Base-by-base conservation (phyloP, 2,888 invertebrate species). In the Lasioglossum villosulum region DNA sequence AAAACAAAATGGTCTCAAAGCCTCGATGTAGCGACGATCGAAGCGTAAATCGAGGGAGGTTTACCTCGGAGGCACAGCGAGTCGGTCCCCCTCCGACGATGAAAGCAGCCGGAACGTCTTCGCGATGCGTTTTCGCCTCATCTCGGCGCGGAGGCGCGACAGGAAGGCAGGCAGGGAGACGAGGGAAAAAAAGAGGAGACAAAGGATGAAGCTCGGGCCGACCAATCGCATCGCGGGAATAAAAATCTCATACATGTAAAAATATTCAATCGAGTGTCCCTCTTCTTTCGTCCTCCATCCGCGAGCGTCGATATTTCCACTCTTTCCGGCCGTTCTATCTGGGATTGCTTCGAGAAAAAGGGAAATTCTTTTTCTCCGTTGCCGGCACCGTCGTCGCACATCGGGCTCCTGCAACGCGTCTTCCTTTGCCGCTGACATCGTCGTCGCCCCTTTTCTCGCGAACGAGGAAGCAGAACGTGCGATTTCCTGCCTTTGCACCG, bases 161-260 rank as follows among this genome's bases (percentile, higher is more conserved):
- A 75, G 42, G 39, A 52, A 23, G 30, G 56, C 23, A 19, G 63
- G 75, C 5, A 10, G 63, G 12, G 66, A 2, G 63, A 0, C 27
- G 27, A 59, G 30, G 2, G 37, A 68, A 59, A 70, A 45, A 71
- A 59, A 27, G 77, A 72, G 73, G 45, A 79, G 82, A 87, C 80
- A 88, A 86, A 82, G 83, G 72, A 85, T 45, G 77, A 88, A 88
- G 77, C 81, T 23, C 68, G 75, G 70, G 80, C 73, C 79, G 84
- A 78, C 90, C 87, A 91, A 90, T 90, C 85, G 88, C 89, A 80
- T 84, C 82, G 80, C 86, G 84, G 83, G 90, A 90, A 90, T 91
- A 92, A 91, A 92, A 94, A 93, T 94, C 93, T 94, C 94, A 94
- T 93, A 91, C 92, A 93, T 94, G 93, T 91, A 90, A 93, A 94